These are phyloP conservation scores for Paradisaea rubra DNA, from an alignment of 2,113 vertebrate species.

Conservation along the genomic window DNA sequence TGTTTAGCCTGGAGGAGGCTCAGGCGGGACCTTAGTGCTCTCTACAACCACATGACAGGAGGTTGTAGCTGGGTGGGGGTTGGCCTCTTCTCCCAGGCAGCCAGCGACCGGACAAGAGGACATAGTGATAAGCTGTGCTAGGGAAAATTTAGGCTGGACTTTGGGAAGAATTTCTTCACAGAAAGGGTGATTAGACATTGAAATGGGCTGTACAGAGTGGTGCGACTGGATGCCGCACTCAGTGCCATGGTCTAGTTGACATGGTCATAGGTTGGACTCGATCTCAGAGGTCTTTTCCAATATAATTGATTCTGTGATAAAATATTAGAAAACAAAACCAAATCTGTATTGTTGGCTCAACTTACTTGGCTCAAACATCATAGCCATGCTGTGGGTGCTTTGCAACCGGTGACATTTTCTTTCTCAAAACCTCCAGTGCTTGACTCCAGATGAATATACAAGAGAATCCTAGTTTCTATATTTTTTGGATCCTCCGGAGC, in stretches of 20 bases:
- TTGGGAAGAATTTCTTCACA: background rate
- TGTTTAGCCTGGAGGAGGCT: background rate
- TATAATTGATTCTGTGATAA: background rate
- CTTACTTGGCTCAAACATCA: too few relatives aligned
- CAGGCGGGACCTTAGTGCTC: background rate
- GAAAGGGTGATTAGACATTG: too few relatives aligned
- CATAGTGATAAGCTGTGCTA: too few relatives aligned
- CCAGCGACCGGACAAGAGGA: background rate
- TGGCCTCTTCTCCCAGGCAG: background rate
- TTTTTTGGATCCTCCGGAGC: background rate
- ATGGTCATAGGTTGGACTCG: background rate
- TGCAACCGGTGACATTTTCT: accelerated
- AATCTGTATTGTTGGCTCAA: too few relatives aligned
- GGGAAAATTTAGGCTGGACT: background rate
- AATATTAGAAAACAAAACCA: background rate
- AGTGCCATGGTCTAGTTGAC: background rate
- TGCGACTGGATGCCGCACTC: background rate
- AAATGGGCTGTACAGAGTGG: background rate
- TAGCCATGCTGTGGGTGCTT: accelerated
- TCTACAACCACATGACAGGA: background rate
- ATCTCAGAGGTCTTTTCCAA: background rate
- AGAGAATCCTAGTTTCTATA: accelerated
- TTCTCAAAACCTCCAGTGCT: background rate
- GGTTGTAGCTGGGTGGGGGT: background rate
- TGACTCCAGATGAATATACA: background rate